Evolutionary conservation across 2,113 vertebrate genomes (phyloP).

Genomic region (Laticauda laticaudata): DNA sequence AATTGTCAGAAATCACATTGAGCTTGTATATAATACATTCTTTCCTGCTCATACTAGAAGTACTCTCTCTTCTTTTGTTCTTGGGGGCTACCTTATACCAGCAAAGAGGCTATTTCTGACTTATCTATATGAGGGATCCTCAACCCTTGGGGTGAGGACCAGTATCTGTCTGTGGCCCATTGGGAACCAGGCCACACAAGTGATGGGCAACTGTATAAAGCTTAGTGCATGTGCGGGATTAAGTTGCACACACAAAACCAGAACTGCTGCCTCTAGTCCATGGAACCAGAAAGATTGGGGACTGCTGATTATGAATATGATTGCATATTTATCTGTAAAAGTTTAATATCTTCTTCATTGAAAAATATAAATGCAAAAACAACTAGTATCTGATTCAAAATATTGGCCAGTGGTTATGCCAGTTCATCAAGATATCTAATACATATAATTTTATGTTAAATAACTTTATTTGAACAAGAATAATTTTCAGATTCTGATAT

Average conservation of each 20-base stretch:
- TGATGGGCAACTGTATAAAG: not conserved
- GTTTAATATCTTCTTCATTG: not conserved
- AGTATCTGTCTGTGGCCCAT: not conserved
- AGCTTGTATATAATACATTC: not conserved
- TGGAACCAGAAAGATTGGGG: not conserved
- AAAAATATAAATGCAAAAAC: not conserved
- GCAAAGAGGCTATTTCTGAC: not conserved
- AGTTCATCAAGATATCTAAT: not conserved
- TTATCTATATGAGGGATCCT: not conserved
- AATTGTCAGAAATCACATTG: not conserved
- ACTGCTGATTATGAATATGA: not conserved
- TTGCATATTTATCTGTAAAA: not conserved
- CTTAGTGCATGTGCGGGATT: not conserved
- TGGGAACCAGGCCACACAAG: not conserved
- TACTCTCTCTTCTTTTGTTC: not conserved
- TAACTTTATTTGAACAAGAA: not conserved
- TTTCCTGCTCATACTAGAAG: not conserved
- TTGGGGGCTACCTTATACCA: not conserved
- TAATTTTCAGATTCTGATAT: slow-evolving; percentile 2
- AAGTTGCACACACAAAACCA: not conserved
- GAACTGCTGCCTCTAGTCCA: not conserved
- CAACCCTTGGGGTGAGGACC: not conserved
- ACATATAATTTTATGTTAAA: not conserved
- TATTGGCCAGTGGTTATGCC: not conserved
- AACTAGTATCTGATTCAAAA: not conserved